Percentiles rank a stretch among this genome's conserved stretches.
Conservation (phyloP, 2,113 vertebrate species). For the Myrmecophaga tridactyla region DNA sequence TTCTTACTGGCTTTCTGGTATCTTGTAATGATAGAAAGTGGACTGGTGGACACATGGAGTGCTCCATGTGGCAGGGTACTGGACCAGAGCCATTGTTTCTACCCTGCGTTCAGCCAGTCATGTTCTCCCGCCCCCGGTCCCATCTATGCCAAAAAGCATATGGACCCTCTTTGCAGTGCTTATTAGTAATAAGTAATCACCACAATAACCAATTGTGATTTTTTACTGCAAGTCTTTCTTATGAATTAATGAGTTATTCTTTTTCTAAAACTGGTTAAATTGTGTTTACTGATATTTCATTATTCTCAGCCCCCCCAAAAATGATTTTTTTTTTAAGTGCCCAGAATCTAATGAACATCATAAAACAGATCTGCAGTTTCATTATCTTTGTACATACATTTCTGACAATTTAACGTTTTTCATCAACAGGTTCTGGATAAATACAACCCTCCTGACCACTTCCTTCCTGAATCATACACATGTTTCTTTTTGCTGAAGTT, state of each 20-base stretch:
- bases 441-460: slow-evolving; percentile 98
- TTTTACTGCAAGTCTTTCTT: not conserved
- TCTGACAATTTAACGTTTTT: not conserved
- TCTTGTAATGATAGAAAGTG: not conserved
- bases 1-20: not conserved
- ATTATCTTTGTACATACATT: not conserved
- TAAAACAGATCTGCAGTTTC: not conserved
- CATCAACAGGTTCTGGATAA: slow-evolving; percentile 94
- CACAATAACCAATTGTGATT: not conserved
- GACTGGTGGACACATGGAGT: not conserved
- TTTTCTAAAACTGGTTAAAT: not conserved
- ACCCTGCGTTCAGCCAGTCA: no score
- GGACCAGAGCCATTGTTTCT: not conserved
- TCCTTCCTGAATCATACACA: slow-evolving; percentile 98
- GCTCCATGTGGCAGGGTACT: not conserved
- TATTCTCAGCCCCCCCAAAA: slow-evolving; percentile 21
- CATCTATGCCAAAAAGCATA: not conserved
- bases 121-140: no score
- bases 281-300: not conserved
- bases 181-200: not conserved
- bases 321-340: not conserved
- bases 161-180: not conserved
- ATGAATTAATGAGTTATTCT: not conserved
- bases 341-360: not conserved
- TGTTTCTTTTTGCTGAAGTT: slow-evolving; percentile 99